phyloP scores from a whole-genome alignment of 2,113 vertebrate genomes.

The Thunnus maccoyii region DNA sequence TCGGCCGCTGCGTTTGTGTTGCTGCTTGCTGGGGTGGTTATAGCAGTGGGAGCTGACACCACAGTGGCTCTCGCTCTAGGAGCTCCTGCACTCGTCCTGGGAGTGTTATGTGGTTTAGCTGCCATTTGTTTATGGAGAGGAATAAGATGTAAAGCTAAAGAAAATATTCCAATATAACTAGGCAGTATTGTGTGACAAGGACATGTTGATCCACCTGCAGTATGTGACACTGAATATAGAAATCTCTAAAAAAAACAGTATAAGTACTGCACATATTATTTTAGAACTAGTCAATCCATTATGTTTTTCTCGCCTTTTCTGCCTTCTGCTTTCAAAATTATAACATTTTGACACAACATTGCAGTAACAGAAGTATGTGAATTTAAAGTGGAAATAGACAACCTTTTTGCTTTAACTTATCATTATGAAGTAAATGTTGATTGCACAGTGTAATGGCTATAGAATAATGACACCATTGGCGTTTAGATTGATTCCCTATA shows the following conservation, averaged over 20 bases:
- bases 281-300: background rate
- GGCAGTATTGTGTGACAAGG: background rate
- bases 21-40: slow-evolving; percentile 68
- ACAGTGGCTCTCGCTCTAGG: slow-evolving; percentile 77
- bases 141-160: slow-evolving; percentile 67
- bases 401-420: too few species aligned
- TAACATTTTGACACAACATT: background rate
- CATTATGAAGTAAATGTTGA: too few species aligned
- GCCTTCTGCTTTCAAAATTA: background rate
- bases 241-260: background rate
- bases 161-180: slow-evolving; percentile 38
- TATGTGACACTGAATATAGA: background rate
- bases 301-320: background rate
- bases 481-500: too few species aligned
- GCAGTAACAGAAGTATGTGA: slow-evolving; percentile 30
- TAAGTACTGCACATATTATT: background rate
- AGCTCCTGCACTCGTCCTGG: slow-evolving; percentile 71
- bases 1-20: slow-evolving; percentile 65
- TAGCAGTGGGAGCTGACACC: slow-evolving; percentile 72
- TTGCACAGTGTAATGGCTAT: too few species aligned
- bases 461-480: too few species aligned
- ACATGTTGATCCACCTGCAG: background rate
- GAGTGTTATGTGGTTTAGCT: slow-evolving; percentile 65
- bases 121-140: slow-evolving; percentile 76
- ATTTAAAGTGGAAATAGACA: slow-evolving; percentile 15